phyloP scores from a whole-genome alignment of 2,797 vertebrate genomes.

The Malurus leucopterus region DNA sequence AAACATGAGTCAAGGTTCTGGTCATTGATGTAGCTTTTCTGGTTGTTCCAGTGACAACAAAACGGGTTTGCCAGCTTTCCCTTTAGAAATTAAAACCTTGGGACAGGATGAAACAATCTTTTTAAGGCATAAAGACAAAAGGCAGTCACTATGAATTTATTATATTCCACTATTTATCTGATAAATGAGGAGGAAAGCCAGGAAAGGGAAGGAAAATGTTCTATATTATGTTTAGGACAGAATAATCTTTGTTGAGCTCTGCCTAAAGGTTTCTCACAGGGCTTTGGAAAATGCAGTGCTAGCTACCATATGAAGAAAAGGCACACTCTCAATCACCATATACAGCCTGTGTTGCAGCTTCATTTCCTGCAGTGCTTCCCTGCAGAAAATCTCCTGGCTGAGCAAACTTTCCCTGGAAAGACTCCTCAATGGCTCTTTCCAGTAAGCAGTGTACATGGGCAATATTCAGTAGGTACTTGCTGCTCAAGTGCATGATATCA shows the following conservation, averaged over 20 bases:
- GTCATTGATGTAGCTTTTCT: not conserved
- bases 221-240: not conserved
- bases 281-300: not conserved
- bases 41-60: not conserved
- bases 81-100: not conserved
- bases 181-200: not conserved
- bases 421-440: not conserved
- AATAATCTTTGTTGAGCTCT: not conserved
- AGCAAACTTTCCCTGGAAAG: not conserved
- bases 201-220: not conserved
- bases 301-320: not conserved
- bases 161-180: not conserved
- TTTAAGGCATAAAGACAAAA: not conserved
- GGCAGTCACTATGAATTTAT: not conserved
- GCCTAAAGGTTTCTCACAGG: not conserved
- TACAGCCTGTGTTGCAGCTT: not conserved
- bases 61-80: not conserved
- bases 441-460: not conserved
- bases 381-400: not conserved
- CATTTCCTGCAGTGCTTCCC: not conserved
- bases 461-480: not conserved
- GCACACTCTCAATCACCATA: rapidly evolving
- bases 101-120: not conserved
- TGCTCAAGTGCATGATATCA: not conserved
- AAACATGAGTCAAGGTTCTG: not conserved